These are phyloP conservation scores for Salvelinus fontinalis DNA, from an alignment of 2,113 vertebrate genomes.

Conservation along the genomic window DNA sequence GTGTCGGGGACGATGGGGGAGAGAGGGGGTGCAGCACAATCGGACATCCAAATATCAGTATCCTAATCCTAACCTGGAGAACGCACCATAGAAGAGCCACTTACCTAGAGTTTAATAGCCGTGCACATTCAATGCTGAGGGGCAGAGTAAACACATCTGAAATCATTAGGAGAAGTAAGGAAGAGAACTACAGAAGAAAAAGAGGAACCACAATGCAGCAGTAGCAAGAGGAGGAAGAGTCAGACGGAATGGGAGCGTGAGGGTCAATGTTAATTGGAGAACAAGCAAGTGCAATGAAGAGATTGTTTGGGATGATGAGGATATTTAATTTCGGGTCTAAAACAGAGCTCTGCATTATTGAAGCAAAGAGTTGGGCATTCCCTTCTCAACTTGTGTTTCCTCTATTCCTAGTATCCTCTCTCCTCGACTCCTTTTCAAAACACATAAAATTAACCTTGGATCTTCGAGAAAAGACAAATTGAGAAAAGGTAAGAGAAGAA, in stretches of 20 bases:
- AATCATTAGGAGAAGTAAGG: neutral
- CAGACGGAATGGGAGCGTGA: neutral
- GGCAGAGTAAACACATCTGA: neutral
- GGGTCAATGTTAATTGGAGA: neutral
- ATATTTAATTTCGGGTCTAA: neutral
- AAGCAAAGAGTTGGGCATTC: neutral
- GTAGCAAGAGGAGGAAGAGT: slow-evolving; percentile 1
- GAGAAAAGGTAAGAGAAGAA: neutral
- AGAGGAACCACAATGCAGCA: neutral
- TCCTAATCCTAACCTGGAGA: too few species aligned
- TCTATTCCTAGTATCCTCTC: too few species aligned
- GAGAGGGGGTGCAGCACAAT: neutral
- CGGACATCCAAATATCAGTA: neutral
- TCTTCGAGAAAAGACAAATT: neutral
- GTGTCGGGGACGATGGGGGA: neutral
- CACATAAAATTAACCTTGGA: too few species aligned
- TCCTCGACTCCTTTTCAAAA: too few species aligned
- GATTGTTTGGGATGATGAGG: neutral
- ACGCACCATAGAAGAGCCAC: neutral
- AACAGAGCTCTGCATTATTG: neutral
- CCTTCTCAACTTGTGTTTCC: too few species aligned
- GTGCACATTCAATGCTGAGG: neutral
- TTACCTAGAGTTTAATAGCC: neutral
- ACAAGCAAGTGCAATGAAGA: neutral
- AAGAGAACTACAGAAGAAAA: neutral